Conservation (phyloP, 2,888 invertebrate genomes). For the Lasioglossum calceatum region DNA sequence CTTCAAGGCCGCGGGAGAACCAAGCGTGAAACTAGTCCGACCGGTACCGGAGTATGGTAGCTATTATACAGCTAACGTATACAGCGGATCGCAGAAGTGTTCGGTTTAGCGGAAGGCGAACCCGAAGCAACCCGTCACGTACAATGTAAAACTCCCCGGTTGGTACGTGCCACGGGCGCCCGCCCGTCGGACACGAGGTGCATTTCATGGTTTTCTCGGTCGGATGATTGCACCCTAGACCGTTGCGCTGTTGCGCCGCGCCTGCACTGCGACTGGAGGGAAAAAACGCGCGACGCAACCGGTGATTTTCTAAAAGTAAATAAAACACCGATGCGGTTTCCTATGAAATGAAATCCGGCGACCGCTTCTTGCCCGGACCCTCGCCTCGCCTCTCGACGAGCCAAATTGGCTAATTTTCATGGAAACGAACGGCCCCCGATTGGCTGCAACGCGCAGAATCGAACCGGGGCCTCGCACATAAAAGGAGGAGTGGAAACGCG, state of each 20-base stretch:
- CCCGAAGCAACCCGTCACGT: constrained; percentile 55
- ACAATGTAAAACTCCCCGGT: constrained; percentile 46
- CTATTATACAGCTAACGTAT: constrained; percentile 66
- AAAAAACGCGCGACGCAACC: constrained; percentile 23
- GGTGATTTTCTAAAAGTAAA: constrained; percentile 44
- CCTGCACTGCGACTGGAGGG: not conserved
- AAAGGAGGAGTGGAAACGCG: not conserved
- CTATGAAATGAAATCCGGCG: constrained; percentile 26
- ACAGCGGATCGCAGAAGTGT: constrained; percentile 65
- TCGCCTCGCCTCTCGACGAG: not conserved
- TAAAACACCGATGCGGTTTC: constrained; percentile 34
- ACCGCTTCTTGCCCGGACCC: not conserved
- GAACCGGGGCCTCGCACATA: not conserved
- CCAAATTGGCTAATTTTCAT: constrained; percentile 19
- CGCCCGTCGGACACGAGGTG: not conserved
- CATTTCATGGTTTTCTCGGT: constrained; percentile 46
- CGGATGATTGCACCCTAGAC: constrained; percentile 39
- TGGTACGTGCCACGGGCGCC: constrained; percentile 38
- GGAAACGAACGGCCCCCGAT: not conserved
- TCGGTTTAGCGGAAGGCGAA: constrained; percentile 68
- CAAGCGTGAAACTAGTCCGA: constrained; percentile 79
- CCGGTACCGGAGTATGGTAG: constrained; percentile 73
- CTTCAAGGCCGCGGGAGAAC: constrained; percentile 77
- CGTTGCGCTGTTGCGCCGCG: not conserved
- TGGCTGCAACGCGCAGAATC: not conserved